These are phyloP conservation scores for Cercopithecus mona DNA, from an alignment of 2,113 vertebrate genomes.

Conservation along the genomic window DNA sequence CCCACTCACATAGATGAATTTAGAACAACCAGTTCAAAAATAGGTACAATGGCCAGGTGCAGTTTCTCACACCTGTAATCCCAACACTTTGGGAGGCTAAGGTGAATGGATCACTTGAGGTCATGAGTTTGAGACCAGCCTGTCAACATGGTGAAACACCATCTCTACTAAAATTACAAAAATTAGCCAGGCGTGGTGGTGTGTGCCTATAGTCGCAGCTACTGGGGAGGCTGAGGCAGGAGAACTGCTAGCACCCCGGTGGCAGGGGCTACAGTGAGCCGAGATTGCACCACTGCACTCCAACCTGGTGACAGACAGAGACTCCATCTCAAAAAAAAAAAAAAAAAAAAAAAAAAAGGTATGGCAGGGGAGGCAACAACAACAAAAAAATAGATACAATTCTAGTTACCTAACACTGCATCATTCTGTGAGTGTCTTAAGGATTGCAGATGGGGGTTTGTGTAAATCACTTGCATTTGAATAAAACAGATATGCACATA, in stretches of 20 bases:
- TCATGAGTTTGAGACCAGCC: no score
- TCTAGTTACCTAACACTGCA: not conserved
- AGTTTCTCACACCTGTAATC: not conserved
- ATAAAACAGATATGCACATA: not conserved
- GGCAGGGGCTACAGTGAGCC: not conserved
- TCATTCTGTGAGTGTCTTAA: not conserved
- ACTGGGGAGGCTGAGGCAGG: not conserved
- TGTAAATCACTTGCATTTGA: conserved; percentile 31
- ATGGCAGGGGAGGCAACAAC: no score
- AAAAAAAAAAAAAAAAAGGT: no score
- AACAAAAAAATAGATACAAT: not conserved
- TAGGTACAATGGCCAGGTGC: not conserved
- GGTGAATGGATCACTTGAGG: not conserved
- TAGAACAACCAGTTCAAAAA: not conserved
- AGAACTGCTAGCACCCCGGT: not conserved
- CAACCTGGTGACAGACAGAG: not conserved
- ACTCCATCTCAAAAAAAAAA: not conserved
- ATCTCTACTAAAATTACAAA: not conserved
- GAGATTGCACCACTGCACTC: not conserved
- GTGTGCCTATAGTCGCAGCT: not conserved
- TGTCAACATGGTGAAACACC: not conserved
- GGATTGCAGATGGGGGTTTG: not conserved
- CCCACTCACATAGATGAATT: not conserved
- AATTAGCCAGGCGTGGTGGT: not conserved
- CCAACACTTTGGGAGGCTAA: not conserved